Evolutionary conservation across 2,888 invertebrate species (phyloP).

Genomic region (Brachycybe producta): DNA sequence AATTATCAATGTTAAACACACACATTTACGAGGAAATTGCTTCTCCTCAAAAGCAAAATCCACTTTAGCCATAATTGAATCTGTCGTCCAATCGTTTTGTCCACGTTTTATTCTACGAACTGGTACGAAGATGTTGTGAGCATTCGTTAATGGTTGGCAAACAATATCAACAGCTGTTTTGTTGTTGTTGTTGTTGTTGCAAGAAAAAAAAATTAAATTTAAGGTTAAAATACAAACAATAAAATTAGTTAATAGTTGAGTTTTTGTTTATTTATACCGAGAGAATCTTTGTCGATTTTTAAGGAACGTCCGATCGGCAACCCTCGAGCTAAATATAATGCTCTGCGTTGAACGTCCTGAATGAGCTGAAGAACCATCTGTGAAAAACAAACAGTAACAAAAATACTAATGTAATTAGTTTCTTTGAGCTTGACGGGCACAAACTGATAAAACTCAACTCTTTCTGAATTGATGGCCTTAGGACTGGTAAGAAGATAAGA

Average conservation of each 20-base stretch:
- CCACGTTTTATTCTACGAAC: neutral
- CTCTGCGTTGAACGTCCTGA: neutral
- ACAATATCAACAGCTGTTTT: constrained; percentile 5
- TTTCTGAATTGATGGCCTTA: constrained; percentile 20
- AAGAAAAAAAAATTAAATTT: no score
- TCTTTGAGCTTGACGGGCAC: neutral
- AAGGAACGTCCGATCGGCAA: neutral
- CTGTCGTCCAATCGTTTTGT: constrained; percentile 1
- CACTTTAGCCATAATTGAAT: neutral
- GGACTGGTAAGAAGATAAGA: constrained; percentile 20
- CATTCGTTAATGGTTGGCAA: neutral
- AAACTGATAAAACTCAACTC: constrained; percentile 18
- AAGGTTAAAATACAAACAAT: no score
- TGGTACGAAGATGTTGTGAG: constrained; percentile 1
- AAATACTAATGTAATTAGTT: neutral
- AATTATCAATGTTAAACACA: no score
- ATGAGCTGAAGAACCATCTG: constrained; percentile 8
- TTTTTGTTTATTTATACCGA: no score
- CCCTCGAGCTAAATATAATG: neutral
- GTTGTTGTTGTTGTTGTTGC: no score
- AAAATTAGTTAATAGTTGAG: no score
- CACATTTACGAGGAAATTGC: neutral
- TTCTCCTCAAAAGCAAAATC: neutral
- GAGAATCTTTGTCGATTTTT: neutral
- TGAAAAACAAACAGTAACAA: neutral